These are phyloP conservation scores for Drosophila monieri DNA, from an alignment of 2,888 invertebrate species.

Conservation along the genomic window DNA sequence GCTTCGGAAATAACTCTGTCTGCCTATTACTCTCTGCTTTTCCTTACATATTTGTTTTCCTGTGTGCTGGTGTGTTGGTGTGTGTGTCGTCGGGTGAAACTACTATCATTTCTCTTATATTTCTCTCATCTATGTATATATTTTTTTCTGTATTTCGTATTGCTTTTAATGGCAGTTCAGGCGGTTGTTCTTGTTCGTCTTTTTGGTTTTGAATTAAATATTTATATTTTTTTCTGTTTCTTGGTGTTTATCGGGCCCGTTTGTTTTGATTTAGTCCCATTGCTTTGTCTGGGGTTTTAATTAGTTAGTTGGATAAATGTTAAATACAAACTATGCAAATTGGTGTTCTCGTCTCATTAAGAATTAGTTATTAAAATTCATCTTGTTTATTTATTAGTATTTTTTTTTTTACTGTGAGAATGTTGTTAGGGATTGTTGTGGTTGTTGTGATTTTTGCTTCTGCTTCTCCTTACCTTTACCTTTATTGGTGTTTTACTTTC, in stretches of 20 bases:
- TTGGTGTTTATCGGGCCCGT: conserved; percentile 22
- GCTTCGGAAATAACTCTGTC: conserved; percentile 15
- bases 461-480: conserved; percentile 5
- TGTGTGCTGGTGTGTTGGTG: conserved; percentile 18
- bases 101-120: conserved; percentile 18
- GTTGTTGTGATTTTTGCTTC: conserved; percentile 8
- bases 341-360: conserved; percentile 30
- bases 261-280: conserved; percentile 26
- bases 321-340: conserved; percentile 30
- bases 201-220: conserved; percentile 15
- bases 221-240: conserved; percentile 3
- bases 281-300: not conserved
- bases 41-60: conserved; percentile 6
- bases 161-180: conserved; percentile 76
- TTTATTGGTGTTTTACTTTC: conserved; percentile 3
- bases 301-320: conserved; percentile 37
- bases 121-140: not conserved
- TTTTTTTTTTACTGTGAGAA: conserved; percentile 1
- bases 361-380: conserved; percentile 23
- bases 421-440: conserved; percentile 12
- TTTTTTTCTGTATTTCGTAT: conserved; percentile 49
- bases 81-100: conserved; percentile 29
- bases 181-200: conserved; percentile 54
- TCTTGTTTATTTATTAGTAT: conserved; percentile 1
- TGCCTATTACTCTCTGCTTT: conserved; percentile 28